Evolutionary conservation across 2,797 vertebrate species (phyloP).

Genomic region (Gymnothorax reevesii): DNA sequence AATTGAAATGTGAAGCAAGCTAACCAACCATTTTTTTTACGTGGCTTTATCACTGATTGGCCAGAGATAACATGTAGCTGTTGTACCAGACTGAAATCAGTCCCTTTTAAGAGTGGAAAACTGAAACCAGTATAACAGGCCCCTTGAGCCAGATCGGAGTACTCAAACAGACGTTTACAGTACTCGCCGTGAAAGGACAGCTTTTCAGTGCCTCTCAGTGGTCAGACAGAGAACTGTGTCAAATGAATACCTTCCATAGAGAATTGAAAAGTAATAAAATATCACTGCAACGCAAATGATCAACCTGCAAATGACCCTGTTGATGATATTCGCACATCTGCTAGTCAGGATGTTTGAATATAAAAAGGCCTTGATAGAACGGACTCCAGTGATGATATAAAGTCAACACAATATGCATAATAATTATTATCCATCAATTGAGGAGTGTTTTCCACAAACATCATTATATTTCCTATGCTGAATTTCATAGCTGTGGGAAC

Average conservation of each 20-base stretch:
- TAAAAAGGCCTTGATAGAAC: neutral
- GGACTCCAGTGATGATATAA: neutral
- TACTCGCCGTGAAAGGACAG: constrained; percentile 22
- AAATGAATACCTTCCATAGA: neutral
- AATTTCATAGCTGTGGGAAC: no score
- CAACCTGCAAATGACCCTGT: neutral
- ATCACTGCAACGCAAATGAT: neutral
- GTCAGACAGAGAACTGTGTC: neutral
- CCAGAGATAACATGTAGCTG: neutral
- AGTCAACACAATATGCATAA: neutral
- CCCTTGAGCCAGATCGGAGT: neutral
- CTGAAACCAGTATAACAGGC: neutral
- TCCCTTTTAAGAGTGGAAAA: neutral
- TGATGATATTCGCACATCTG: neutral
- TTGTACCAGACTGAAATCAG: neutral
- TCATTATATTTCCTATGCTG: neutral
- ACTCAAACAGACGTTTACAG: neutral
- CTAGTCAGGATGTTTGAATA: neutral
- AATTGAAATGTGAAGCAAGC: no score
- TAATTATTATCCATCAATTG: neutral
- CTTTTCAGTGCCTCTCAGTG: constrained; percentile 22
- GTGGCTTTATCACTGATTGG: neutral
- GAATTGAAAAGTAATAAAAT: neutral
- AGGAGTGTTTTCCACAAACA: neutral
- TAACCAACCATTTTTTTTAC: no score